These are phyloP conservation scores for Hyperoodon ampullatus DNA, from an alignment of 2,113 vertebrate genomes.

Conservation along the genomic window DNA sequence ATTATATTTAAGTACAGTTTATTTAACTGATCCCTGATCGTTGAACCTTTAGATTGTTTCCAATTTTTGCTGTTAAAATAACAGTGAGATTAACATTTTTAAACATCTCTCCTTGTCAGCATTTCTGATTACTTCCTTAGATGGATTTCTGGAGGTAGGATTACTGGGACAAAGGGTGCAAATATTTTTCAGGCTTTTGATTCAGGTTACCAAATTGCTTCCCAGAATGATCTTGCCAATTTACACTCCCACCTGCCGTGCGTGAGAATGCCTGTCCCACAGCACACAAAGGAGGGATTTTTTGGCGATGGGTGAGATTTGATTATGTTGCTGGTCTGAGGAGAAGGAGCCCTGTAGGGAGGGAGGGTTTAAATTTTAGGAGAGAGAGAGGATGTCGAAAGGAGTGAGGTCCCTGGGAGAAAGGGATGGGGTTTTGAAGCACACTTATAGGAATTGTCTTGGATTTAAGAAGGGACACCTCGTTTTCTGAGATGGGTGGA, in stretches of 20 bases:
- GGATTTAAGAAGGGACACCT: background rate
- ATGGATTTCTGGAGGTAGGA: conserved; percentile 59
- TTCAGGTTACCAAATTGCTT: conserved; percentile 67
- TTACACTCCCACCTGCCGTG: conserved; percentile 58
- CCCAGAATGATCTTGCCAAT: conserved; percentile 63
- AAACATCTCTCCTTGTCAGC: conserved; percentile 56
- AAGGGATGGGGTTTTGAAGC: background rate
- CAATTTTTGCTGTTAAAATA: conserved; percentile 62
- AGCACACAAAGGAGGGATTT: conserved; percentile 38
- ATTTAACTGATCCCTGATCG: conserved; percentile 8
- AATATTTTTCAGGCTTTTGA: conserved; percentile 73
- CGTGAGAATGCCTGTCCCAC: background rate
- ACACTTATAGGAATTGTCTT: background rate
- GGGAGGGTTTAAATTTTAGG: conserved; percentile 5
- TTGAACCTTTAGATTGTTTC: conserved; percentile 43
- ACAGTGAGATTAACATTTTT: conserved; percentile 60
- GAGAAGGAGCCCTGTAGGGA: background rate
- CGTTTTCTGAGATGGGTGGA: background rate
- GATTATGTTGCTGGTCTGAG: background rate
- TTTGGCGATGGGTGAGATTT: background rate
- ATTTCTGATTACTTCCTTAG: conserved; percentile 62
- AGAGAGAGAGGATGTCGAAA: background rate
- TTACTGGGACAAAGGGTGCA: conserved; percentile 69
- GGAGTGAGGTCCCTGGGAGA: background rate
- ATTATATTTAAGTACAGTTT: conserved; percentile 15